Evolutionary conservation across 2,888 invertebrate genomes (phyloP).

Genomic region (Therioaphis trifolii): DNA sequence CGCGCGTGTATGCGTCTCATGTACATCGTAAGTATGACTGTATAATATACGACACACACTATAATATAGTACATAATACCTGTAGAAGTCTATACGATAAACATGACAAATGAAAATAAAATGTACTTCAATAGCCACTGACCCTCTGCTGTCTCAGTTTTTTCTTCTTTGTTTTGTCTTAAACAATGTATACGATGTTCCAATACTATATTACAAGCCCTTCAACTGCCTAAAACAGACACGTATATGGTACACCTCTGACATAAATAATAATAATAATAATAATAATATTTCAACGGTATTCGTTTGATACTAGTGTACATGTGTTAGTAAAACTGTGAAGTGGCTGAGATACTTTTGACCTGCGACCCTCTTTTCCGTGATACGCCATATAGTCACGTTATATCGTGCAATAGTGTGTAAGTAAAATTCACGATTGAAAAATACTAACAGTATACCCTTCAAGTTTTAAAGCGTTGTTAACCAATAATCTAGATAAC

Average conservation of each 20-base stretch:
- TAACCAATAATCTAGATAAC: background rate
- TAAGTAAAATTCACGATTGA: conserved; percentile 21
- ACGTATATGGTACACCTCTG: no score
- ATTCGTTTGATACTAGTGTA: background rate
- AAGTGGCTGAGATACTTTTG: conserved; percentile 38
- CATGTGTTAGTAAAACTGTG: conserved; percentile 8
- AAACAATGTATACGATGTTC: background rate
- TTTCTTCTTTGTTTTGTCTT: background rate
- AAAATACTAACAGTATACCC: conserved; percentile 31
- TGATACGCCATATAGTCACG: conserved; percentile 44
- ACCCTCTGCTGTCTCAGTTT: background rate
- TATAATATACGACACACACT: no score
- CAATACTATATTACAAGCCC: background rate
- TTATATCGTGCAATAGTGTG: conserved; percentile 28
- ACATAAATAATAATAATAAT: background rate
- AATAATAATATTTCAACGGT: conserved; percentile 19
- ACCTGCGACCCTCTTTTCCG: conserved; percentile 43
- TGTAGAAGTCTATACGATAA: no score
- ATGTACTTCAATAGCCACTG: background rate
- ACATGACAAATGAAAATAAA: no score
- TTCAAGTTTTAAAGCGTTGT: background rate
- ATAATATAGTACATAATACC: no score
- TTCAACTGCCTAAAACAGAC: background rate
- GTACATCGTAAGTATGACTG: no score
- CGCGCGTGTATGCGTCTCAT: no score